Conservation (phyloP, 2,797 vertebrate genomes). For the Chelidonichthys spinosus region DNA sequence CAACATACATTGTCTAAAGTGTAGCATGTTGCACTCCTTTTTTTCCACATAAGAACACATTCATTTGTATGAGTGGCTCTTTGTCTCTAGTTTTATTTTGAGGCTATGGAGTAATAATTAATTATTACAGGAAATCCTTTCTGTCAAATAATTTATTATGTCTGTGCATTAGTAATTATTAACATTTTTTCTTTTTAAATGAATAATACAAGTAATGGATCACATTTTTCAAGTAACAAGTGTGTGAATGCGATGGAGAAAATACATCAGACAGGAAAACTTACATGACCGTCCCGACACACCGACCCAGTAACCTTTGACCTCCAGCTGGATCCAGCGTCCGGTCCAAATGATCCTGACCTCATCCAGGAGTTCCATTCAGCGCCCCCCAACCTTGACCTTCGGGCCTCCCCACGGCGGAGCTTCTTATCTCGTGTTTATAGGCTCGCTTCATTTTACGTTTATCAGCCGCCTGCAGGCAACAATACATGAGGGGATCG, state of each 20-base stretch:
- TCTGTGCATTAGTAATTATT: background rate
- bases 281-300: conserved; percentile 38
- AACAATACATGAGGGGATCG: conserved; percentile 51
- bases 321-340: conserved; percentile 58
- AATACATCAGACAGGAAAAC: conserved; percentile 28
- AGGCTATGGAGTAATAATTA: background rate
- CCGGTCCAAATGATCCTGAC: conserved; percentile 44
- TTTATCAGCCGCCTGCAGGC: conserved; percentile 56
- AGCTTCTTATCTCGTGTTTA: conserved; percentile 55
- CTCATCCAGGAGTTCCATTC: conserved; percentile 32
- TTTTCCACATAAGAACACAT: no score
- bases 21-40: no score
- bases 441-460: conserved; percentile 41
- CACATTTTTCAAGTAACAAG: background rate
- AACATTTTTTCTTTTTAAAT: background rate
- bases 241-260: conserved; percentile 11
- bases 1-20: no score
- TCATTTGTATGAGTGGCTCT: background rate
- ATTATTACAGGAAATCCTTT: no score
- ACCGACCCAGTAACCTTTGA: conserved; percentile 64
- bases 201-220: background rate
- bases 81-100: background rate
- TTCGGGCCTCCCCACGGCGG: conserved; percentile 2
- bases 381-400: conserved; percentile 8
- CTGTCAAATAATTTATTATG: background rate